Percentiles rank a stretch among this genome's conserved stretches.
These are phyloP conservation scores for Theonella swinhoei DNA, from an alignment of 37 sponge, comb jelly and placozoan species.

Conservation along the genomic window DNA sequence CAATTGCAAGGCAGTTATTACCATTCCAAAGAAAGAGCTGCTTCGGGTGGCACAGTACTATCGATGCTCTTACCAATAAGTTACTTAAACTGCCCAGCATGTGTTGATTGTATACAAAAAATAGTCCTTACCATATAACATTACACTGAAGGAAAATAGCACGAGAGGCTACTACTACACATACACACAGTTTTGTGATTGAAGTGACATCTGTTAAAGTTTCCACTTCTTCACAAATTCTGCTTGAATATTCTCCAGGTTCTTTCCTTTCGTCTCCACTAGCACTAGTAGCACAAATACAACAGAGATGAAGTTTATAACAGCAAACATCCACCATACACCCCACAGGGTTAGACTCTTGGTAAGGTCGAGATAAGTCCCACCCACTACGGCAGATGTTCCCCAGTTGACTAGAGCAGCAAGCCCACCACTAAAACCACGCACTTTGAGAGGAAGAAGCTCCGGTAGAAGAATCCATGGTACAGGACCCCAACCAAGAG, in stretches of 20 bases:
- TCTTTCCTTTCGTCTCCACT: slow-evolving; percentile 89
- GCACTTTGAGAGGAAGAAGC: slow-evolving; percentile 57
- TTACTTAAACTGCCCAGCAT: no score
- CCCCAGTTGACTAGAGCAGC: slow-evolving; percentile 48
- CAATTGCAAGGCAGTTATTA: no score
- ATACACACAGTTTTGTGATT: no score
- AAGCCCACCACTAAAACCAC: slow-evolving; percentile 59
- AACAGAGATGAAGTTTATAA: slow-evolving; percentile 36
- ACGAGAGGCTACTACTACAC: no score
- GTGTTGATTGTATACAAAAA: no score
- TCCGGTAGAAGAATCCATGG: slow-evolving; percentile 73
- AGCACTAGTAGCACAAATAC: slow-evolving; percentile 72
- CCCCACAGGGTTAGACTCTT: background rate
- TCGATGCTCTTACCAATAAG: no score
- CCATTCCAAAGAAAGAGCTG: no score
- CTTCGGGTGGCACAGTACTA: no score
- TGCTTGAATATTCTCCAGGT: slow-evolving; percentile 74
- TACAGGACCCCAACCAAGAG: slow-evolving; percentile 58
- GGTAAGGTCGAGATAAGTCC: slow-evolving; percentile 21
- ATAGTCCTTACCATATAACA: no score
- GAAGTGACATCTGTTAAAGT: no score
- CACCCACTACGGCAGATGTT: slow-evolving; percentile 43
- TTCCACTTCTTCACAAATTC: slow-evolving; percentile 15
- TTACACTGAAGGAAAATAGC: no score
- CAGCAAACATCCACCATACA: slow-evolving; percentile 68